Evolutionary conservation across 2,888 invertebrate species (phyloP), one percentile per base, ranked within the genome.

Genomic region (Alentia gelatinosa): DNA sequence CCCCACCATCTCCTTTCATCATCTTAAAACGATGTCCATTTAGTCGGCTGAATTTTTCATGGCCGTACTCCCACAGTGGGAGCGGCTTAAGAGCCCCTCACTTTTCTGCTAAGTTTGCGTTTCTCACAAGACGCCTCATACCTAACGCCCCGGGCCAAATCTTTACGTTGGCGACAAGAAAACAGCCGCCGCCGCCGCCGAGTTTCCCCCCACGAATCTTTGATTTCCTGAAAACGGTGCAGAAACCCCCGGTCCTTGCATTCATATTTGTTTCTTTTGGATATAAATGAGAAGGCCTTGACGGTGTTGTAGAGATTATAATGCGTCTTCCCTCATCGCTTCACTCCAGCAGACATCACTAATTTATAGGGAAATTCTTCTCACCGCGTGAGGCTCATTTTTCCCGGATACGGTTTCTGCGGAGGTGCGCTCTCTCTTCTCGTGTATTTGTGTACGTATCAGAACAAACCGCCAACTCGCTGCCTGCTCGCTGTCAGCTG

Each of bases 11-110:
- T 86, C 47, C 86, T 86, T 86, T 86, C 86, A 86, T 86, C 86
- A 86, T 86, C 86, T 86, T 42, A 47, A 86, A 86, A 86, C 86
- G 86, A 26, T 50, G 86, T 86, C 86, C 86, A 86, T 86, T 86
- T 86, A 86, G 47, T n/a, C 86, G 86, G 9, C 47, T 86, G 47
- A 42, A 86, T 86, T 86, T 86, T 86, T 86, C 86, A 86, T 86
- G 30, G 50, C 35, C 37, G 15, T 39, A 39, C 79, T 39, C 79
- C 39, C 37, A 35, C 68, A 68, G 33, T 12, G 15, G 30, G 68
- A 26, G 30, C 68, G 12, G 68, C 68, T 68, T 68, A 68, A 30
- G 33, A 68, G 68, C 30, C 68, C 68, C 68, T 68, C 68, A 68
- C 68, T 68, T 68, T 68, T 68, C 68, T 68, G 68, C 68, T 68